Base-by-base conservation (phyloP, 2,113 vertebrate species). In the Trinectes maculatus region DNA sequence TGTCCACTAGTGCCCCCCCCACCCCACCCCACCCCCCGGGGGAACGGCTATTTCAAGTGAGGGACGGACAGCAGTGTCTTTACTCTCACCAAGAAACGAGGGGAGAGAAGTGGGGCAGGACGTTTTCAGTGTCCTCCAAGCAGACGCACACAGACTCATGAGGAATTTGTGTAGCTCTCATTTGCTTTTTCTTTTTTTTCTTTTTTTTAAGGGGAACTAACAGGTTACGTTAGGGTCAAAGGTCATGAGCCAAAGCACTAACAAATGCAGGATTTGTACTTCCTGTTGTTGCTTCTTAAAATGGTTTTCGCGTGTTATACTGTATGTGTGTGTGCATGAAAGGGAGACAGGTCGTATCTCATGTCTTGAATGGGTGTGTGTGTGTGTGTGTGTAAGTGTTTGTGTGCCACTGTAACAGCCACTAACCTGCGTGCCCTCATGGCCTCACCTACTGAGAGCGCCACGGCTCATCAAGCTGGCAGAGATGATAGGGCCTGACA, bases 1-100 rank as follows among this genome's bases (percentile, higher is more conserved):
- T 68, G 91, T 89, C 88, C 84, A 64, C 43, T 28, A 34, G 67
- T 54, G 73, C 65, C 74, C 81, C 70, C n/a, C n/a, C n/a, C n/a
- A n/a, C n/a, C n/a, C n/a, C n/a, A n/a, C n/a, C n/a, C n/a, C n/a
- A n/a, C n/a, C n/a, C n/a, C 19, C 19, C 44, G 0, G 55, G 85
- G 85, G 81, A 86, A 37, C 11, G 71, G 82, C 92, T 93, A 92
- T 92, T 92, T 93, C 89, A 91, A 89, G 91, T 49, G 54, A 49
- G 67, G 80, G 68, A 85, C 40, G 24, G 75, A 74, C 81, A 60
- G 84, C 58, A 79, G 58, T 58, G 71, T 78, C 56, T 57, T 67
- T 69, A 42, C 67, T 69, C 69, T 68, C 54, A 46, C 74, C n/a
- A 74, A 86, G 86, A 83, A 63, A 83, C 13, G 60, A 86, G 83